Evolutionary conservation across 2,797 vertebrate species (phyloP), one percentile per base, ranked within the genome.

Genomic region (Chloroceryle amazona): DNA sequence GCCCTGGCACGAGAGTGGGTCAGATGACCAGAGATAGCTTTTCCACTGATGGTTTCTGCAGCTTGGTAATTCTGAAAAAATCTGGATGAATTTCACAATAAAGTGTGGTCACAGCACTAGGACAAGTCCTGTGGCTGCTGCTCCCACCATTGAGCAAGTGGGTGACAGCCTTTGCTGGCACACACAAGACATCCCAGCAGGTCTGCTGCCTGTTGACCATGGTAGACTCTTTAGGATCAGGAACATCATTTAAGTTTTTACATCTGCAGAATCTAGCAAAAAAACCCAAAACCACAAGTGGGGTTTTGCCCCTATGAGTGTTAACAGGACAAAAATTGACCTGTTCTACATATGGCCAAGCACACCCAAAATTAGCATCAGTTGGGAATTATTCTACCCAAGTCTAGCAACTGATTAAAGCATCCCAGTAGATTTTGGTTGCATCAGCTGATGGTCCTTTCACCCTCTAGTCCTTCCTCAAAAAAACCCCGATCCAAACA

Each of bases 111-210:
- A 6, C 41, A 20, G 35, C 29, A 9, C 11, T 5, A 5, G 54
- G 68, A 67, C 4, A 19, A 42, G 11, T 15, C 55, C 25, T 6
- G 6, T 1, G 21, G n/a, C 39, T 87, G n/a, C 86, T 46, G 21
- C 41, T 70, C 41, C 42, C n/a, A 55, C 42, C 57, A 9, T 4
- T 3, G 35, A 39, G 57, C 67, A 57, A 65, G 17, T 1, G 33
- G 63, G 25, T 39, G n/a, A 20, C 10, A 68, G 49, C 21, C 23
- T 70, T 33, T 5, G 3, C 62, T 33, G 46, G 20, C 37, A 13
- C 0, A 3, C 11, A 29, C 1, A 0, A 14, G 35, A 8, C 35
- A 51, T 4, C 46, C 26, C 33, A 41, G 26, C 8, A 22, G 18
- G 2, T 10, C 13, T 25, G 11, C 44, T 33, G 33, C 57, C 57